Evolutionary conservation across 2,113 vertebrate genomes (phyloP).

Genomic region (Muntiacus muntjak): DNA sequence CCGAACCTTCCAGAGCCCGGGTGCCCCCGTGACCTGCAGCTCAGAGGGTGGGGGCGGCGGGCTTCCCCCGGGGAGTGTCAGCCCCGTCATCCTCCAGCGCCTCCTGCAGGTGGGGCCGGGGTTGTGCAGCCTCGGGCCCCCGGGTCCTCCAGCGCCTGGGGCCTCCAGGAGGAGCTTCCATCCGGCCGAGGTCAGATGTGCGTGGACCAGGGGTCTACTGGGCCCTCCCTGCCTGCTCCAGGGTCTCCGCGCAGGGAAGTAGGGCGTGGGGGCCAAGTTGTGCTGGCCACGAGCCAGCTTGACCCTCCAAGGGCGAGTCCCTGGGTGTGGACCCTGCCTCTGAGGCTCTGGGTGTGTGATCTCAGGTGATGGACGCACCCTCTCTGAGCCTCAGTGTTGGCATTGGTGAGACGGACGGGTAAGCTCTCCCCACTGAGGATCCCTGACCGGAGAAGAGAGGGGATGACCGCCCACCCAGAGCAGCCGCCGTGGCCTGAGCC

Average conservation of each 20-base stretch:
- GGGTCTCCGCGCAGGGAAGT: neutral
- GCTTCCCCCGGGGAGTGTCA: neutral
- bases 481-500: neutral
- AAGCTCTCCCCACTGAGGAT: neutral
- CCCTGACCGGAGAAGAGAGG: neutral
- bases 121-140: neutral
- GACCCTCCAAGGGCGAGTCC: neutral
- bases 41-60: neutral
- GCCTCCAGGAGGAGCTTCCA: neutral
- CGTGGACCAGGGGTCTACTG: fast-evolving
- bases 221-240: neutral
- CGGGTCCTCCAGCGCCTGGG: neutral
- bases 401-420: neutral
- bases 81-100: neutral
- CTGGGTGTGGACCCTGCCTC: neutral
- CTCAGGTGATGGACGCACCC: neutral
- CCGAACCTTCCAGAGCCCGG: neutral
- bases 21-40: neutral
- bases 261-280: too few species aligned
- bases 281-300: neutral
- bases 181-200: neutral
- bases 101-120: neutral
- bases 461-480: neutral
- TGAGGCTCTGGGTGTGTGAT: neutral
- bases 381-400: neutral